Evolutionary conservation across 2,797 vertebrate species (phyloP).

Genomic region (Chaetodon trifasciatus): DNA sequence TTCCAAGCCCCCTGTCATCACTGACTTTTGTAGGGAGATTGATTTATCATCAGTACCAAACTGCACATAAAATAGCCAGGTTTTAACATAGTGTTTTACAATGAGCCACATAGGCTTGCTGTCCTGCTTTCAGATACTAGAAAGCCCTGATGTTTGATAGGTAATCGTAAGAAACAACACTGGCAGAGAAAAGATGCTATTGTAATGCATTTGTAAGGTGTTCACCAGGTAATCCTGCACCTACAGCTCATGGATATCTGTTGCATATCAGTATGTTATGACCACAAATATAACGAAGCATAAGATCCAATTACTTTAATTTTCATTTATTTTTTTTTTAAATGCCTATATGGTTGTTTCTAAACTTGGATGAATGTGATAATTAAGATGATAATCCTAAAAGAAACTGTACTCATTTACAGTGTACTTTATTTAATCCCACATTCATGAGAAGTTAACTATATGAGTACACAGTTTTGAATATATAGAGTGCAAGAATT

Average conservation of each 20-base stretch:
- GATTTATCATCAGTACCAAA: constrained; percentile 51
- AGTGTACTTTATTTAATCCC: background rate
- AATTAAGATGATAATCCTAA: background rate
- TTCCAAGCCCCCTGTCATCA: constrained; percentile 29
- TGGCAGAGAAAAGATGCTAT: background rate
- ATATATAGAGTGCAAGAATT: background rate
- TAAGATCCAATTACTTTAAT: background rate
- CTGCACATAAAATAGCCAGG: constrained; percentile 38
- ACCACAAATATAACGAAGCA: background rate
- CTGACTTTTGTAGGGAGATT: constrained; percentile 57
- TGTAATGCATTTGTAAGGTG: background rate
- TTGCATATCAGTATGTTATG: background rate
- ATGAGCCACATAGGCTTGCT: constrained; percentile 5
- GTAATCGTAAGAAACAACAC: background rate
- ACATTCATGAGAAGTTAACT: background rate
- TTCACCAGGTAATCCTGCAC: background rate
- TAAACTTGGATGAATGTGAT: background rate
- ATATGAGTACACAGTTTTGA: background rate
- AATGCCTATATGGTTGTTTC: background rate
- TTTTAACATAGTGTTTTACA: constrained; percentile 37
- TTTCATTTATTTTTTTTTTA: background rate
- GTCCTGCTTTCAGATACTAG: constrained; percentile 16
- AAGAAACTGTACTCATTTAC: constrained; percentile 8
- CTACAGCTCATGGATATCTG: background rate
- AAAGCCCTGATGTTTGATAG: constrained; percentile 23